A percentile compares a stretch with the other conserved stretches of the same genome.
These are phyloP conservation scores for Lasioglossum vierecki DNA, from an alignment of 2,888 invertebrate genomes.

Conservation along the genomic window DNA sequence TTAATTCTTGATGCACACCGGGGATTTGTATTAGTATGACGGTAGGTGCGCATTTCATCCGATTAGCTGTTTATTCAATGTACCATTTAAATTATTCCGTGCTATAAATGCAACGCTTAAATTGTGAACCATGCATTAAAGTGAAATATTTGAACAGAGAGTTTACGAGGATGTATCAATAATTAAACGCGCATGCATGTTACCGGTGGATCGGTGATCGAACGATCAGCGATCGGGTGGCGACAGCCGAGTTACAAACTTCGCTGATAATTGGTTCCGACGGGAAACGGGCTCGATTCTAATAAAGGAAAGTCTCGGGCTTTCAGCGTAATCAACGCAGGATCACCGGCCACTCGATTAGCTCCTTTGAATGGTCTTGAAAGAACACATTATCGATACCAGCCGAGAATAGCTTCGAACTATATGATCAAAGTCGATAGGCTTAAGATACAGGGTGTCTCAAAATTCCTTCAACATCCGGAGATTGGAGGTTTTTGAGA, in stretches of 20 bases:
- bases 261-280: neutral
- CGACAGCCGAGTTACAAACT: neutral
- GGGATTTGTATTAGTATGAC: neutral
- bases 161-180: neutral
- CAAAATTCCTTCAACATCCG: too few relatives aligned
- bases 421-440: neutral
- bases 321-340: slow-evolving; percentile 5
- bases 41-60: neutral
- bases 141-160: neutral
- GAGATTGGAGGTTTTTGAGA: too few relatives aligned
- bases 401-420: neutral
- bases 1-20: neutral
- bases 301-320: neutral
- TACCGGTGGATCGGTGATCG: neutral
- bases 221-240: neutral
- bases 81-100: neutral
- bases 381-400: neutral
- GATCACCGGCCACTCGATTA: slow-evolving; percentile 3
- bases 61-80: neutral
- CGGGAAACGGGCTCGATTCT: slow-evolving; percentile 1
- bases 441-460: neutral
- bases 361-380: neutral
- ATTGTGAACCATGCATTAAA: neutral
- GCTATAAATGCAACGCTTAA: neutral
- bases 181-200: neutral